Percentiles rank a stretch among this genome's conserved stretches.
These are phyloP conservation scores for Ferrisia virgata DNA, from an alignment of 2,888 invertebrate genomes.

Conservation along the genomic window DNA sequence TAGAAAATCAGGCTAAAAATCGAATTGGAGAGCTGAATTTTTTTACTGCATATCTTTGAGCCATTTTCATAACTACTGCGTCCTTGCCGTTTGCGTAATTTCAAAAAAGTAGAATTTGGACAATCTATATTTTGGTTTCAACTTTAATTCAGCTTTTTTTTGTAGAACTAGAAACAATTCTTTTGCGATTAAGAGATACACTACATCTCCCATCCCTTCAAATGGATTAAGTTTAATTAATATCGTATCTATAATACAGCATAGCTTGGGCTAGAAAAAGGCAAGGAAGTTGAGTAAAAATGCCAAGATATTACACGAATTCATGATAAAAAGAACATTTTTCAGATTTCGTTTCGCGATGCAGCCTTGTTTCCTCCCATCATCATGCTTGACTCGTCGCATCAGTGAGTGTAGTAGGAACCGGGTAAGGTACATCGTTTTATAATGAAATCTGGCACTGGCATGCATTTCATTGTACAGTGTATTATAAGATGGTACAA, in stretches of 20 bases:
- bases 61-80: no score
- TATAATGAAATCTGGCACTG: constrained; percentile 14
- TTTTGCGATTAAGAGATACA: no score
- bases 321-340: constrained; percentile 9
- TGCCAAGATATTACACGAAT: not conserved
- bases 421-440: not conserved
- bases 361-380: not conserved
- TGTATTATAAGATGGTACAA: not conserved
- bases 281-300: not conserved
- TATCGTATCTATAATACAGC: not conserved
- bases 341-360: not conserved
- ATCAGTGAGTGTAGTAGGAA: not conserved
- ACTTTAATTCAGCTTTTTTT: no score
- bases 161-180: no score
- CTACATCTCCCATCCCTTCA: no score
- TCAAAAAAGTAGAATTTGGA: no score
- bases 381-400: not conserved
- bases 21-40: no score
- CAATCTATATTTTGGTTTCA: no score
- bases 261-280: not conserved
- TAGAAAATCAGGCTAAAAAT: no score
- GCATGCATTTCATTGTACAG: not conserved
- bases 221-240: constrained; percentile 10
- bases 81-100: no score
- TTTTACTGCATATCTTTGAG: no score